phyloP scores from a whole-genome alignment of 2,888 invertebrate genomes.

The Elegia similella region DNA sequence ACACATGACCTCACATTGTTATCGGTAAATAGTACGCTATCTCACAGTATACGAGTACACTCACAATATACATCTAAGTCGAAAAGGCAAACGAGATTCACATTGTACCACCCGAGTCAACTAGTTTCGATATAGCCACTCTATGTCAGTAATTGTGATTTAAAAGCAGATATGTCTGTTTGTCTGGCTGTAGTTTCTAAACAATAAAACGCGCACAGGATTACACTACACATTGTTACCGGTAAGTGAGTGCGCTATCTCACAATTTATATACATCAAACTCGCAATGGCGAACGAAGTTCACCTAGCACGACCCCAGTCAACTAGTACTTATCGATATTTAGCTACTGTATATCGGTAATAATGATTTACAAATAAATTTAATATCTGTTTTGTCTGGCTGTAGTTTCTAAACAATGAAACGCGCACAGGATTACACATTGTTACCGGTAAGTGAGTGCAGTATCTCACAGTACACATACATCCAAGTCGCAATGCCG shows the following conservation, averaged over 20 bases:
- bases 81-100: not conserved
- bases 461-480: slow-evolving; percentile 7
- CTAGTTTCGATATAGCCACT: too few species aligned
- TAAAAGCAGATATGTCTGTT: too few species aligned
- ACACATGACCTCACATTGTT: slow-evolving; percentile 7
- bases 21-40: slow-evolving; percentile 11
- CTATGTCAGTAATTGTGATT: too few species aligned
- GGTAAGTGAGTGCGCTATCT: slow-evolving; percentile 12
- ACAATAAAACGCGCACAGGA: slow-evolving; percentile 7
- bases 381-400: not conserved
- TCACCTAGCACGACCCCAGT: not conserved
- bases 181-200: slow-evolving; percentile 6
- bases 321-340: not conserved
- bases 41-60: slow-evolving; percentile 10
- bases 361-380: too few species aligned
- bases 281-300: not conserved
- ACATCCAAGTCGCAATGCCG: not conserved
- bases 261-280: not conserved
- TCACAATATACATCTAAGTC: not conserved
- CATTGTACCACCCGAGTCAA: not conserved
- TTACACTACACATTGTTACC: slow-evolving; percentile 10
- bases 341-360: too few species aligned
- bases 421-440: slow-evolving; percentile 6
- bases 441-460: slow-evolving; percentile 13
- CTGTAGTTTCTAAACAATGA: slow-evolving; percentile 8